Percentiles rank a stretch among this genome's conserved stretches.
phyloP scores from a whole-genome alignment of 2,113 vertebrate species.

The Strix uralensis region DNA sequence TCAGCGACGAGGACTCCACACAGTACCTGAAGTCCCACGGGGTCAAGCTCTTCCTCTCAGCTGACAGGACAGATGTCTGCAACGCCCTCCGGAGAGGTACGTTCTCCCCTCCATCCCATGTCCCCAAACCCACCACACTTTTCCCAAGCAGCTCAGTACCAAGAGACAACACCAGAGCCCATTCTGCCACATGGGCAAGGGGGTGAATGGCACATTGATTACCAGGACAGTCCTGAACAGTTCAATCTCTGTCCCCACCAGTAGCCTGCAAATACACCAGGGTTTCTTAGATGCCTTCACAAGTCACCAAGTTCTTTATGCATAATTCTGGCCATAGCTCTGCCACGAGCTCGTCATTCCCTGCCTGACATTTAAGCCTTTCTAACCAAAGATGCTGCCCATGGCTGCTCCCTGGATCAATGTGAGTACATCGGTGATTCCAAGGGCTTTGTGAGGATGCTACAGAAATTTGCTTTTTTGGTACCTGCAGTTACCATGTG shows the following conservation, averaged over 20 bases:
- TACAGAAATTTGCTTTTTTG: neutral
- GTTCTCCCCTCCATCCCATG: neutral
- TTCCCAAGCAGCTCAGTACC: neutral
- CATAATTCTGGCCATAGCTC: neutral
- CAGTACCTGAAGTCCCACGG: conserved; percentile 71
- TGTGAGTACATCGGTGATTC: neutral
- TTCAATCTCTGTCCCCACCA: neutral
- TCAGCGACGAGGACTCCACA: conserved; percentile 69
- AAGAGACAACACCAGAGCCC: neutral
- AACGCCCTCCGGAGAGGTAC: conserved; percentile 66
- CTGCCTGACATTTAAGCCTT: neutral
- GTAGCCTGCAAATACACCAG: neutral
- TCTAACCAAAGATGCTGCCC: neutral
- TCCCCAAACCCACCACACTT: neutral
- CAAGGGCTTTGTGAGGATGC: neutral
- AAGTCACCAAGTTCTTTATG: neutral
- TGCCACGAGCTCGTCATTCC: neutral
- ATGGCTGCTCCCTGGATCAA: neutral
- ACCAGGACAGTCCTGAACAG: neutral
- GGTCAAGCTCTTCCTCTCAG: conserved; percentile 80
- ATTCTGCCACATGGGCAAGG: neutral
- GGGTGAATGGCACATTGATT: neutral
- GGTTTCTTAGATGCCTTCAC: neutral
- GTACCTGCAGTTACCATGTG: neutral
- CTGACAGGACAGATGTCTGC: conserved; percentile 69